Conservation (phyloP, 2,888 invertebrate species). For the Gisinianus flammeolus region DNA sequence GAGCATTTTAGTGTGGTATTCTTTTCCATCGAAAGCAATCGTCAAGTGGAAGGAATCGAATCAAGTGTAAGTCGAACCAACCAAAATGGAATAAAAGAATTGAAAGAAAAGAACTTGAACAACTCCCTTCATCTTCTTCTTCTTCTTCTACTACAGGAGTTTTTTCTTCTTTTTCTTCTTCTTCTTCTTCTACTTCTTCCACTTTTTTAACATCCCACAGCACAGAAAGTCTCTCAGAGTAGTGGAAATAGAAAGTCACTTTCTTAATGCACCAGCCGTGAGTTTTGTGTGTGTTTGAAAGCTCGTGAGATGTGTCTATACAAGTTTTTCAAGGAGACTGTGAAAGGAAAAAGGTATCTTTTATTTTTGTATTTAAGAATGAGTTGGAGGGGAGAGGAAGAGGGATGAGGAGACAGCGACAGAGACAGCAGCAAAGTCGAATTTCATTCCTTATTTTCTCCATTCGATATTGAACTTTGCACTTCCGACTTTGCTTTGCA, state of each 20-base stretch:
- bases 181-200: background rate
- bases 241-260: conserved; percentile 1
- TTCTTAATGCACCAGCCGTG: background rate
- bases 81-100: conserved; percentile 40
- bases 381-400: background rate
- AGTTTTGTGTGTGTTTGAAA: too few species aligned
- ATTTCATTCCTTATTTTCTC: conserved; percentile 4
- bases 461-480: background rate
- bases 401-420: too few species aligned
- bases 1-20: conserved; percentile 47
- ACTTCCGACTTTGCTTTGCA: too few species aligned
- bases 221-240: background rate
- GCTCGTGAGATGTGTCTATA: background rate
- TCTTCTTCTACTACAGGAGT: background rate
- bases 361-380: conserved; percentile 28
- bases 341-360: background rate
- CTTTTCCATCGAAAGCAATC: conserved; percentile 41
- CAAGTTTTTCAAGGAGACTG: background rate
- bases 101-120: conserved; percentile 33
- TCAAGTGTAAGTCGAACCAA: conserved; percentile 37
- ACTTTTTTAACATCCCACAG: conserved; percentile 8
- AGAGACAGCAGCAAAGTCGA: conserved; percentile 8
- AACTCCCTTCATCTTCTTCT: background rate
- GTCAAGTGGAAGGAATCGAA: conserved; percentile 48
- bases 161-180: background rate